A percentile compares a stretch with the other conserved stretches of the same genome.
Evolutionary conservation across 2,113 vertebrate species (phyloP).

Genomic region (Struthio camelus): DNA sequence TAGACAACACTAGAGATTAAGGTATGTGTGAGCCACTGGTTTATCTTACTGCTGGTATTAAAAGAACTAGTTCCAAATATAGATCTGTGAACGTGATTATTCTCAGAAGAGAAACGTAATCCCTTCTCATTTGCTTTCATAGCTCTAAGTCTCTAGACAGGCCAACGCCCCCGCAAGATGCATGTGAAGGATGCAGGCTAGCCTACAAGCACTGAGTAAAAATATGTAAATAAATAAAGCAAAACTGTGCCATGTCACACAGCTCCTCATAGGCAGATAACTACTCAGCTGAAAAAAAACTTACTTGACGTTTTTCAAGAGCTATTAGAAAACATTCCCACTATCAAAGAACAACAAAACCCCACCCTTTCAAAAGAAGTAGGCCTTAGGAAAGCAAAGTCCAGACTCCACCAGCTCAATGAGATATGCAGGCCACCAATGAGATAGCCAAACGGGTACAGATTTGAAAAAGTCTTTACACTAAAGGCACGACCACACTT

Average conservation of each 20-base stretch:
- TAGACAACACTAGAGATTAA: conserved; percentile 28
- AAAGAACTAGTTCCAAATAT: conserved; percentile 47
- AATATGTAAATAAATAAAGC: conserved; percentile 61
- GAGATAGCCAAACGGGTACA: neutral
- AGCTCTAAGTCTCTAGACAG: conserved; percentile 25
- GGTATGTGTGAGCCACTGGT: neutral
- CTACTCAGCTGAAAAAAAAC: neutral
- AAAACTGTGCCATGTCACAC: neutral
- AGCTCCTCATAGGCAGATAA: neutral
- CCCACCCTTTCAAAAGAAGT: neutral
- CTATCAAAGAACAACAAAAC: conserved; percentile 42
- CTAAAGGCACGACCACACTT: neutral
- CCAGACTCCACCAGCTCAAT: neutral
- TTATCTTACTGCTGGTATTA: conserved; percentile 46
- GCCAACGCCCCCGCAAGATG: conserved; percentile 17
- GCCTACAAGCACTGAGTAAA: conserved; percentile 19
- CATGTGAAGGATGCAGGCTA: conserved; percentile 6
- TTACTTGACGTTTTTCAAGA: neutral
- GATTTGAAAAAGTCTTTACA: neutral
- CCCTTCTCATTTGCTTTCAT: conserved; percentile 46
- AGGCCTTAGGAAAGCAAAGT: neutral
- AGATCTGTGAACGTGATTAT: conserved; percentile 28
- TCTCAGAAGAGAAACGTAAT: conserved; percentile 45
- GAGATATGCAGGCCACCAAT: neutral
- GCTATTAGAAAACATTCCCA: neutral